phyloP scores from a whole-genome alignment of 2,888 invertebrate species.

The Eupeodes latifasciatus region DNA sequence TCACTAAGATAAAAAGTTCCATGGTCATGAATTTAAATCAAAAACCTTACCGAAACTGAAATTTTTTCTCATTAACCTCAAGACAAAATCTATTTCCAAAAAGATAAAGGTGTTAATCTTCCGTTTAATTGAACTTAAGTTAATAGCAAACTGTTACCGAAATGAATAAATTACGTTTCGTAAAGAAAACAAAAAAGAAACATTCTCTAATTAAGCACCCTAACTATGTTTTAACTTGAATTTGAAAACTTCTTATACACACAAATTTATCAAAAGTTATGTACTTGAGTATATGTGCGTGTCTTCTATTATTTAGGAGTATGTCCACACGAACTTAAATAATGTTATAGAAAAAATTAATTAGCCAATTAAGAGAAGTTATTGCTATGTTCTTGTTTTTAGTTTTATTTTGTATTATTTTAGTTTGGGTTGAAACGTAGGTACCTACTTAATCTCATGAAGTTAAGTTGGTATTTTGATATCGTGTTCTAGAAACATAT shows the following conservation, averaged over 20 bases:
- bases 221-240: background rate
- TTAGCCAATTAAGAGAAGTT: constrained; percentile 55
- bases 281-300: background rate
- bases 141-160: background rate
- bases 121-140: too few relatives aligned
- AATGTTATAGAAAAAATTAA: constrained; percentile 37
- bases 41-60: too few relatives aligned
- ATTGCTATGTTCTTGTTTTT: background rate
- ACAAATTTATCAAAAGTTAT: too few relatives aligned
- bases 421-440: background rate
- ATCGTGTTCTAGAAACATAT: background rate
- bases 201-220: constrained; percentile 36
- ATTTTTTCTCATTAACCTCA: too few relatives aligned
- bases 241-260: too few relatives aligned
- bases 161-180: background rate
- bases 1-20: too few relatives aligned
- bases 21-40: too few relatives aligned
- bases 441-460: background rate
- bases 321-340: background rate
- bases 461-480: background rate
- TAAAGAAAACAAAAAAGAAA: background rate
- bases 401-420: background rate
- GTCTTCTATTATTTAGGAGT: background rate
- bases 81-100: too few relatives aligned
- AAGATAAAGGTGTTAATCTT: too few relatives aligned